Evolutionary conservation across 1,140 invertebrate genomes (phyloP).

Genomic region (Drosophila melanica): DNA sequence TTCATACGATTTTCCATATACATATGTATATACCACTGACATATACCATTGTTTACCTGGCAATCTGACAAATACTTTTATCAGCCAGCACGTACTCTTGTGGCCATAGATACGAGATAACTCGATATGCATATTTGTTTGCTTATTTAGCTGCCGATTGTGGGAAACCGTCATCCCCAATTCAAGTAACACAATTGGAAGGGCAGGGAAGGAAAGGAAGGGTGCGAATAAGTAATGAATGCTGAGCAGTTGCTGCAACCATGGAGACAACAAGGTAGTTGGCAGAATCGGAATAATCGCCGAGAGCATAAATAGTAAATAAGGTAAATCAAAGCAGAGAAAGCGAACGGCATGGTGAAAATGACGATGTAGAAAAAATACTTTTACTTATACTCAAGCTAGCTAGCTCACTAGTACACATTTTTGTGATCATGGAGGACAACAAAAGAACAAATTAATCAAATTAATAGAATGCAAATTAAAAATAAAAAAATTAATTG

Average conservation of each 20-base stretch:
- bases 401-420: too few species aligned
- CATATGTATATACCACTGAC: not conserved
- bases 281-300: not conserved
- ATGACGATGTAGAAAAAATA: too few species aligned
- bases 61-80: slow-evolving; percentile 27
- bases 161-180: not conserved
- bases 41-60: slow-evolving; percentile 24
- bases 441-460: not conserved
- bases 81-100: slow-evolving; percentile 24
- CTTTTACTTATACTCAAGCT: too few species aligned
- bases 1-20: slow-evolving; percentile 15
- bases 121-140: not conserved
- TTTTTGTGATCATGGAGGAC: not conserved
- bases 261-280: slow-evolving; percentile 3
- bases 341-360: not conserved
- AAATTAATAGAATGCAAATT: not conserved
- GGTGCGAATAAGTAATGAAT: not conserved
- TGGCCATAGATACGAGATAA: slow-evolving; percentile 27
- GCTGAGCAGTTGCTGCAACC: not conserved
- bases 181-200: not conserved
- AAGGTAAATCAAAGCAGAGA: slow-evolving; percentile 2
- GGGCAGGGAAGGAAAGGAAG: not conserved
- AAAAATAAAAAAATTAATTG: too few species aligned
- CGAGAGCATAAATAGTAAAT: not conserved
- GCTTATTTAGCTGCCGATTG: not conserved